A percentile compares a stretch with the other conserved stretches of the same genome.
Evolutionary conservation across 2,113 vertebrate genomes (phyloP).

Genomic region (Pterocles burchelli): DNA sequence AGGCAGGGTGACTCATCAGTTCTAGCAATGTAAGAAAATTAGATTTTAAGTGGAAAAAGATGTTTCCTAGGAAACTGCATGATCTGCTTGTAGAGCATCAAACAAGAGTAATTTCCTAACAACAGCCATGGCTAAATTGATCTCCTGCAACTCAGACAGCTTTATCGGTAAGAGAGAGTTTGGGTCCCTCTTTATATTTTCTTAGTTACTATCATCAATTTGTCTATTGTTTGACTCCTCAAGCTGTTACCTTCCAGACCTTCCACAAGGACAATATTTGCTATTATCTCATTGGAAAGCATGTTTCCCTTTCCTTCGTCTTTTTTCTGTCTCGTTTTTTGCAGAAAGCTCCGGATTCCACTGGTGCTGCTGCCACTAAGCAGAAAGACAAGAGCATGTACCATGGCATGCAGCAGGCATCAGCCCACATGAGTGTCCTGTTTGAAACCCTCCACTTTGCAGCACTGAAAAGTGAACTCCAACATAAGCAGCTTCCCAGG

Average conservation of each 20-base stretch:
- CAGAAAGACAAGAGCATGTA: not conserved
- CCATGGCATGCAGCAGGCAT: not conserved
- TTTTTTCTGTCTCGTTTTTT: not conserved
- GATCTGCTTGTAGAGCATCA: slow-evolving; percentile 79
- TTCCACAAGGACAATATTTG: slow-evolving; percentile 33
- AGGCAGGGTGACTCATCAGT: slow-evolving; percentile 77
- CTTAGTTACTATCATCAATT: slow-evolving; percentile 71
- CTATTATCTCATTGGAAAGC: slow-evolving; percentile 57
- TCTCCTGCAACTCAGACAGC: slow-evolving; percentile 71
- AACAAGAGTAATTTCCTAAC: slow-evolving; percentile 79
- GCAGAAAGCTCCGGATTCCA: not conserved
- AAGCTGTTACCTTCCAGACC: slow-evolving; percentile 55
- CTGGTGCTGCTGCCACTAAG: not conserved
- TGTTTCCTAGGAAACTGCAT: slow-evolving; percentile 86
- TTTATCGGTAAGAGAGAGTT: slow-evolving; percentile 70
- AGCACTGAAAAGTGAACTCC: not conserved
- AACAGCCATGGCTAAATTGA: slow-evolving; percentile 76
- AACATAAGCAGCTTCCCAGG: not conserved
- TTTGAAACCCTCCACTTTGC: not conserved
- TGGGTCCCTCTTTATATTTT: slow-evolving; percentile 70
- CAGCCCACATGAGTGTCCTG: not conserved
- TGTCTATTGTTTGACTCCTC: slow-evolving; percentile 58
- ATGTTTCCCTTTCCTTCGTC: not conserved
- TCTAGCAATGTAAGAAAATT: slow-evolving; percentile 73
- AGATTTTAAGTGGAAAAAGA: slow-evolving; percentile 79